Evolutionary conservation across 2,888 invertebrate species (phyloP).

Genomic region (Lepidocyrtoides sp.): DNA sequence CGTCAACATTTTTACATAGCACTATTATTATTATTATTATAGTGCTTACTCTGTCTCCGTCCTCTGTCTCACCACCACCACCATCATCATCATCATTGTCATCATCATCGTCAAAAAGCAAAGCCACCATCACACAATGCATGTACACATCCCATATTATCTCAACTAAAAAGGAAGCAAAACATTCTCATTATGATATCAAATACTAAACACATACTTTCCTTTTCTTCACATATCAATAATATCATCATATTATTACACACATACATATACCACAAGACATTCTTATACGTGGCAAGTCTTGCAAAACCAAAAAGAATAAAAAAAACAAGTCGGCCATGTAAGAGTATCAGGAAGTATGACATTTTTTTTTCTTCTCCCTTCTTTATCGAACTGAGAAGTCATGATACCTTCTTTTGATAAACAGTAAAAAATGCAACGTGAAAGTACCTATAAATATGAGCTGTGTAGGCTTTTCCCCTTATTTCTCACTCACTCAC

Average conservation of each 20-base stretch:
- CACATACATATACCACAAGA: conserved; percentile 22
- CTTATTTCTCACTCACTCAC: neutral
- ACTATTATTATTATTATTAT: conserved; percentile 35
- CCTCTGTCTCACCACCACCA: neutral
- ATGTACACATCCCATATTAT: conserved; percentile 43
- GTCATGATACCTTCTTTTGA: conserved; percentile 55
- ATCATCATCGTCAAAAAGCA: neutral
- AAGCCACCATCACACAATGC: conserved; percentile 50
- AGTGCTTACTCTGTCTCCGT: conserved; percentile 31
- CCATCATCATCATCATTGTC: neutral
- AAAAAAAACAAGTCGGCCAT: conserved; percentile 46
- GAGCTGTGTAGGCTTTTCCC: neutral
- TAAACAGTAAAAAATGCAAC: conserved; percentile 49
- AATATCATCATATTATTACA: no score
- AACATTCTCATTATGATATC: conserved; percentile 75
- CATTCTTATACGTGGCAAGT: conserved; percentile 34
- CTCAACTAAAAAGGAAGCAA: conserved; percentile 65
- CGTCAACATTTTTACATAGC: conserved; percentile 50
- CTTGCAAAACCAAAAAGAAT: conserved; percentile 42
- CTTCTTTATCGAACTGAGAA: conserved; percentile 40
- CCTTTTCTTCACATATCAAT: conserved; percentile 66
- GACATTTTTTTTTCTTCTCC: conserved; percentile 56
- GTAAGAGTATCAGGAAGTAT: conserved; percentile 74
- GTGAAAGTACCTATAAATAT: conserved; percentile 48
- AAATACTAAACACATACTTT: conserved; percentile 75